Base-by-base conservation (phyloP, 2,888 invertebrate species). In the Aporophyla lueneburgensis region DNA sequence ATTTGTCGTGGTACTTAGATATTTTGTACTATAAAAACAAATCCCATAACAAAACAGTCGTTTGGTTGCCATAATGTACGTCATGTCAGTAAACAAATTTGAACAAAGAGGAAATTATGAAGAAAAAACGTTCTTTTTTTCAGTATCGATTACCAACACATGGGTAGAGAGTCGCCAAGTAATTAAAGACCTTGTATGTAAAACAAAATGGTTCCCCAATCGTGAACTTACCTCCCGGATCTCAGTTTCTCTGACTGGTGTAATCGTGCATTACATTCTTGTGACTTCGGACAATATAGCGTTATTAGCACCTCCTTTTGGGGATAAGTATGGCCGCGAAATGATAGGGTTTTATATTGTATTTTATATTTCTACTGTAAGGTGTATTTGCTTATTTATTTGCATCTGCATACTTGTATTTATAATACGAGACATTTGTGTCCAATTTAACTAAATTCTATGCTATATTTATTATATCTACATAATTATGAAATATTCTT, bases 221-320 rank as follows among this genome's bases (percentile, higher is more conserved):
- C 24, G 24, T 9, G 46, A 6, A 51, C 7, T 27, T 21, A 27
- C 0, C 21, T 19, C 14, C n/a, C n/a, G n/a, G n/a, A n/a, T 24
- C 1, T n/a, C 19, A 0, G 7, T 63, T 24, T 16, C 2, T n/a
- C 43, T 14, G 4, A 46, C 67, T 78, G 63, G 21, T 51, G 67
- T 53, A 67, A 56, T 53, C 16, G 33, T 33, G 3, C n/a, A 46
- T 56, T 54, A 43, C 27, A 69, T 51, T 61, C n/a, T 12, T 54
- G 56, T 67, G 65, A 66, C 43, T n/a, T 14, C 7, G 43, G 69
- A 67, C 58, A 80, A 71, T 75, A 79, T 21, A 40, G n/a, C 19
- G 16, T 46, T 33, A 43, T 43, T 40, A 5, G 10, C 27, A 33
- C 6, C 27, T 10, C 12, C 7, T 76, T 27, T n/a, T 21, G 40